A percentile compares a stretch with the other conserved stretches of the same genome.
phyloP scores from a whole-genome alignment of 2,888 invertebrate genomes.

The Habrosyne pyritoides region DNA sequence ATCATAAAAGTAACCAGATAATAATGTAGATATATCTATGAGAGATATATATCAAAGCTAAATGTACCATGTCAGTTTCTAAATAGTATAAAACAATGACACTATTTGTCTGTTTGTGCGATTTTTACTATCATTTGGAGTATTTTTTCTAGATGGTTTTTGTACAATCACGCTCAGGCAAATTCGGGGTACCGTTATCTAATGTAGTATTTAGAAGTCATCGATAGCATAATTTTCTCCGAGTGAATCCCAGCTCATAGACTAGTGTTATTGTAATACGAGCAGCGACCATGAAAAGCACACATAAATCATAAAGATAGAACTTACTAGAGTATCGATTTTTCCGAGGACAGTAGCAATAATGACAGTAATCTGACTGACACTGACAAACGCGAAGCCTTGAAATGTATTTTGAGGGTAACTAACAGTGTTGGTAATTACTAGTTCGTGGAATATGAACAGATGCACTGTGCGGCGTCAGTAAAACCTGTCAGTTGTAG shows the following conservation, averaged over 20 bases:
- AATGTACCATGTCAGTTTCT: not conserved
- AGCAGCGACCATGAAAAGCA: not conserved
- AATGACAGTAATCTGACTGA: not conserved
- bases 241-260: not conserved
- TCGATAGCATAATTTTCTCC: no score
- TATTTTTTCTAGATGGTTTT: no score
- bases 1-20: not conserved
- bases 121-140: no score
- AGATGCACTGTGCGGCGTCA: not conserved
- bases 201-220: no score
- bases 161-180: no score
- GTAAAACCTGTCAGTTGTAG: not conserved
- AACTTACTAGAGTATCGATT: constrained; percentile 9
- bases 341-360: constrained; percentile 1
- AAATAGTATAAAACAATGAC: no score
- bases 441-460: not conserved
- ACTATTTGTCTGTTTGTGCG: no score
- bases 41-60: not conserved
- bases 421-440: not conserved
- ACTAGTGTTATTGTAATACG: not conserved
- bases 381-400: constrained; percentile 1
- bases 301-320: not conserved
- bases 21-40: not conserved
- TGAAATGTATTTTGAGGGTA: not conserved
- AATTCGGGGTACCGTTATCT: no score